Evolutionary conservation across 1,140 invertebrate genomes (phyloP), one percentile per base, ranked within the genome.

Genomic region (Eumaeus atala): DNA sequence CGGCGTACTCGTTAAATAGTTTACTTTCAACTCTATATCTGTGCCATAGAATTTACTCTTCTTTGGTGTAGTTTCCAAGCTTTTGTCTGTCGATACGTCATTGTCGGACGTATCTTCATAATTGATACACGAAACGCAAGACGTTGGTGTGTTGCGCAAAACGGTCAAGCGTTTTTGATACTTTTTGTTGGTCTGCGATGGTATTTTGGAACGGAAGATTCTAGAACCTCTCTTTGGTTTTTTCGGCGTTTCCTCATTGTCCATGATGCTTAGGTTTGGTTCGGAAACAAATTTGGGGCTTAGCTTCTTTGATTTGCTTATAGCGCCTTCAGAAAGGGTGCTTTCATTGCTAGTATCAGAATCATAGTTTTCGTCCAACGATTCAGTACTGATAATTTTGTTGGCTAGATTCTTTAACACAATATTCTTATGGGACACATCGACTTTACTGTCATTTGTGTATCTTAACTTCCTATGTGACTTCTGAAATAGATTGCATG

Each of bases 1-100:
- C 11, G 90, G 90, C 3, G 90, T 91, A 60, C 90, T 91, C 7
- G 90, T 91, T 56, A 91, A 64, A 64, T 85, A 85, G 49, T 84
- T 69, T 59, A 78, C 67, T 65, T 75, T 75, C n/a, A 74, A 67
- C 58, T 83, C 78, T 56, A 72, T 48, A 1, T 65, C 67, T 3
- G 68, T 56, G 1, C 61, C 57, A 21, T 54, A 60, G 21, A 55
- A 51, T 37, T 64, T 63, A 58, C 50, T 44, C 62, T 79, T 80
- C 63, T 72, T 77, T 38, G 83, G 81, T 49, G 82, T 85, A 0
- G 58, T 61, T 0, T 66, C 62, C 34, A 66, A 56, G 28, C 51
- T 53, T 44, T 52, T 62, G 18, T 72, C 67, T 0, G 57, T 53
- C 10, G 67, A 70, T 11, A 57, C 5, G 9, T 80, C 73, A 16